Evolutionary conservation across 2,113 vertebrate species (phyloP), one percentile per base, ranked within the genome.

Genomic region (Ellobius talpinus): DNA sequence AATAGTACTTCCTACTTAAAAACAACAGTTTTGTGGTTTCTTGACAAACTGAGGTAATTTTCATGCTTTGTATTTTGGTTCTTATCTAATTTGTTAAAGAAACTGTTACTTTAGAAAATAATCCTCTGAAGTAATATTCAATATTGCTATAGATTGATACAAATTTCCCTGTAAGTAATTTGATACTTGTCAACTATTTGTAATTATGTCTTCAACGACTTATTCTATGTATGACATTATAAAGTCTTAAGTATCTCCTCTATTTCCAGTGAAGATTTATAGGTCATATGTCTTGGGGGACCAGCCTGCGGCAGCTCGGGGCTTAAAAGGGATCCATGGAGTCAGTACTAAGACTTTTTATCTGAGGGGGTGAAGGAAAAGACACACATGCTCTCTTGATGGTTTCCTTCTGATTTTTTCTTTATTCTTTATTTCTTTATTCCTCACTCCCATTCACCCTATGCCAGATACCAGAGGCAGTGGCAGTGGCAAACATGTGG

Each of bases 21-120:
- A 19, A 55, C 55, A 42, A 63, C 3, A 93, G 21, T 91, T 91
- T 61, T 77, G 8, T 74, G 76, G 36, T 77, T 11, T 86, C 50
- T 89, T 86, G 19, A 96, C n/a, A 94, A 36, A 65, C 29, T 81
- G 63, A 77, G 11, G 66, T 72, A 72, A 70, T 61, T 77, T 76
- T 45, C 61, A 47, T 66, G 10, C 47, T 86, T 63, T 86, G 0
- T 65, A 85, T 50, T 82, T 94, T 95, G 14, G 50, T 85, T 93
- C 12, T 63, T 68, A 42, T 58, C 33, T 85, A 39, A 93, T 87
- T 66, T 93, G n/a, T 93, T 87, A 96, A 91, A 6, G 21, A 82
- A 95, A 94, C 4, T 79, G 17, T 95, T 96, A 45, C 3, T 79
- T 93, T 91, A 26, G 29, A 88, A 82, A 96, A 95, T 61, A 47